Evolutionary conservation across 2,888 invertebrate genomes (phyloP), one percentile per base, ranked within the genome.

Genomic region (Tuberolachnus salignus): DNA sequence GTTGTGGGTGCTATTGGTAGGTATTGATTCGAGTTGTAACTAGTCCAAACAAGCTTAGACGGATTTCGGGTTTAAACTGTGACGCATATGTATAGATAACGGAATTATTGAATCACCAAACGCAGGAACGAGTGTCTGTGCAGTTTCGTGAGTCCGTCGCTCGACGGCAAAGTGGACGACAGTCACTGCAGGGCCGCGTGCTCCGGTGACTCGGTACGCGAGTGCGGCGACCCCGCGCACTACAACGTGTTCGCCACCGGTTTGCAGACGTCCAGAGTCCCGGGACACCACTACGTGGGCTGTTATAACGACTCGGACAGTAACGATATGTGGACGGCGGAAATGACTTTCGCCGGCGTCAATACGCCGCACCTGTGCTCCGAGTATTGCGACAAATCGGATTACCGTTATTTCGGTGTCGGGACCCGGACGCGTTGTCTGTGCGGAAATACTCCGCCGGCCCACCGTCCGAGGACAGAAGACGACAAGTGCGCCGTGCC

Each of bases 121-220:
- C 44, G 44, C 34, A 81, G 81, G 19, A 73, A 73, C 23, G 80
- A 80, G 19, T 81, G 81, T 67, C 46, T 72, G 67, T 81, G 81
- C 23, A 80, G 80, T 64, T 80, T 81, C 49, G 61, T 57, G 1
- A 63, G 69, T 51, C 80, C 81, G 11, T 13, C 81, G 13, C 26
- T 70, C 51, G 75, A 64, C 0, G 53, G 26, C 10, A 59, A 19
- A 16, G 23, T 59, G 42, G 59, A 53, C 57, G 57, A 64, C 34
- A 9, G 34, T 9, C 26, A 81, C 23, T 80, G 81, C 46, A 70
- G 72, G 34, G 51, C 11, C 11, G 13, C 42, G 16, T 73, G 73
- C 8, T 11, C 63, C 1, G 72, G 34, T 1, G 53, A 53, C 6
- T 23, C 51, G 4, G 72, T 49, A 2, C 19, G 3, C 14, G 14